Percentiles rank a stretch among this genome's conserved stretches.
Conservation (phyloP, 2,888 invertebrate species). For the Thymelicus sylvestris region DNA sequence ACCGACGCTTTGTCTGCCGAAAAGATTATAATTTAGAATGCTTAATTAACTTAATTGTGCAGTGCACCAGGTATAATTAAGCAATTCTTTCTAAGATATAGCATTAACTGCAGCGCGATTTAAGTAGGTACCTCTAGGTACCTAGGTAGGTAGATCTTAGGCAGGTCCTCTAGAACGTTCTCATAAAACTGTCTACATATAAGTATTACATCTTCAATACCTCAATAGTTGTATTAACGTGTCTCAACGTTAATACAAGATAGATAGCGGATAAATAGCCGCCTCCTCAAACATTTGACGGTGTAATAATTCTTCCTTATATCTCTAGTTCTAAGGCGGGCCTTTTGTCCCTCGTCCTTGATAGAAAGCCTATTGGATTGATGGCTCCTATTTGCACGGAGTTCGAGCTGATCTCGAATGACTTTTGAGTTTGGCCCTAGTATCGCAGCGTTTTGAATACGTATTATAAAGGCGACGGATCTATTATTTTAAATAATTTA, state of each 20-base stretch:
- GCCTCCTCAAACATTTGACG: conserved; percentile 57
- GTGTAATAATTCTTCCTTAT: conserved; percentile 72
- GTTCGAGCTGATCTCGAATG: conserved; percentile 61
- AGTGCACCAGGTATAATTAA: no score
- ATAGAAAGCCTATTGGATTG: conserved; percentile 76
- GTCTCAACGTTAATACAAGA: conserved; percentile 21
- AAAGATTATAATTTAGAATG: no score
- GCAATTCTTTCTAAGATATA: no score
- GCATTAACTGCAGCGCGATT: no score
- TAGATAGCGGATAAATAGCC: conserved; percentile 41
- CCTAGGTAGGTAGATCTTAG: no score
- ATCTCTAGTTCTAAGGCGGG: conserved; percentile 63
- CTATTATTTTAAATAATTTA: no score
- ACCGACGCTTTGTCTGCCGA: no score
- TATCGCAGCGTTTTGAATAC: conserved; percentile 54
- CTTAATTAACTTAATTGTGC: no score
- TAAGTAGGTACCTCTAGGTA: no score
- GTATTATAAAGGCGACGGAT: conserved; percentile 42
- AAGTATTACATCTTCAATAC: neutral
- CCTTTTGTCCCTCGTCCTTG: conserved; percentile 77
- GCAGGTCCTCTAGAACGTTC: no score
- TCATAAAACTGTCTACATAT: no score
- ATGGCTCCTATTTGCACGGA: conserved; percentile 74
- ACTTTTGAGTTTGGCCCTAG: conserved; percentile 61
- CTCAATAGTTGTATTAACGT: conserved; percentile 1